A percentile compares a stretch with the other conserved stretches of the same genome.
Conservation (phyloP, 2,888 invertebrate species). For the Drosophila putrida region DNA sequence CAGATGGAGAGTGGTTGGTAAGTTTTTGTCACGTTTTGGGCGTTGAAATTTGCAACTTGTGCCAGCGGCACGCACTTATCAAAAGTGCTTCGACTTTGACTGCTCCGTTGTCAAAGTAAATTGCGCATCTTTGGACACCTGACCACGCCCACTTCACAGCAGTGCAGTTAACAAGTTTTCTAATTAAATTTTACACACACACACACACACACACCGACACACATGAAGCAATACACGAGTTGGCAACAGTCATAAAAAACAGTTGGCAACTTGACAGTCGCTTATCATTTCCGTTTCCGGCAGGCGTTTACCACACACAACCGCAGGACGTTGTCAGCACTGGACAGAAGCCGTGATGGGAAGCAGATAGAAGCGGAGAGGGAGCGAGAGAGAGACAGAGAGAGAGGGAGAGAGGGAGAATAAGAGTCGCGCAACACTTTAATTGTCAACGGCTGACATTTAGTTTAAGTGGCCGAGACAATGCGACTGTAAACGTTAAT, state of each 20-base stretch:
- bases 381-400: constrained; percentile 6
- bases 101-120: constrained; percentile 60
- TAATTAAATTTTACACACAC: constrained; percentile 61
- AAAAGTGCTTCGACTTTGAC: constrained; percentile 69
- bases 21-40: constrained; percentile 70
- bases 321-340: constrained; percentile 53
- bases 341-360: constrained; percentile 18
- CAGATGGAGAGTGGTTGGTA: constrained; percentile 34
- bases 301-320: constrained; percentile 39
- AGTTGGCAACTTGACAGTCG: constrained; percentile 67
- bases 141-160: constrained; percentile 28
- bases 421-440: constrained; percentile 46
- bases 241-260: constrained; percentile 44
- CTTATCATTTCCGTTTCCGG: constrained; percentile 74
- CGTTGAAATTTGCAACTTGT: constrained; percentile 70
- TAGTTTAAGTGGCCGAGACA: constrained; percentile 52
- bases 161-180: constrained; percentile 54
- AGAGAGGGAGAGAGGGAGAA: constrained; percentile 1
- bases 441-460: constrained; percentile 64
- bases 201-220: background rate
- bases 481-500: constrained; percentile 59
- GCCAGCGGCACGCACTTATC: constrained; percentile 67
- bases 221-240: constrained; percentile 11
- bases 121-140: constrained; percentile 55
- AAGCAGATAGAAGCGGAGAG: background rate